Conservation (phyloP, 2,113 vertebrate genomes). For the Charina bottae region DNA sequence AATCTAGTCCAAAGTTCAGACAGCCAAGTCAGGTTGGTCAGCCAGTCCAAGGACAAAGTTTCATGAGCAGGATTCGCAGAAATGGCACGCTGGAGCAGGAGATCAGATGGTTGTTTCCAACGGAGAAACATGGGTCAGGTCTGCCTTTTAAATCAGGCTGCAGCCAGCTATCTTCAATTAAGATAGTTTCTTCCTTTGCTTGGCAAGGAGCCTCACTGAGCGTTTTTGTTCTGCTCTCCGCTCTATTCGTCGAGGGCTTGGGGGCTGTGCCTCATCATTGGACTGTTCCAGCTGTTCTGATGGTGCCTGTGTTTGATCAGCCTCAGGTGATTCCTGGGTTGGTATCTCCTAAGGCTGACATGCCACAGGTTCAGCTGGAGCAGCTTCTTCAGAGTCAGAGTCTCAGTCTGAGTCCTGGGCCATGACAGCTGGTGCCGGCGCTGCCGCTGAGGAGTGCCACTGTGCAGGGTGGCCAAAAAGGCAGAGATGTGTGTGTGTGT, state of each 20-base stretch:
- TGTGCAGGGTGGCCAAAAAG: background rate
- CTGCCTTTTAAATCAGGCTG: background rate
- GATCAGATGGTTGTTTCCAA: background rate
- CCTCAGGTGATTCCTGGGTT: background rate
- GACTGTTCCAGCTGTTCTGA: background rate
- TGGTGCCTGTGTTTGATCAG: background rate
- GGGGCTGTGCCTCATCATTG: too few relatives aligned
- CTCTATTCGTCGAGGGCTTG: background rate
- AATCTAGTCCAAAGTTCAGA: background rate
- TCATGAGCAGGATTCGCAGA: background rate
- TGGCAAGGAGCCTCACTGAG: background rate
- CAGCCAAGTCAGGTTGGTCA: background rate
- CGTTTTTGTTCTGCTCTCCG: background rate
- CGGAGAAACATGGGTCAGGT: background rate
- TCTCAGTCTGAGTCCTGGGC: background rate
- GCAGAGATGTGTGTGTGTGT: too few relatives aligned
- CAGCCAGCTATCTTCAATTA: background rate
- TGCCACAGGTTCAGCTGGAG: background rate
- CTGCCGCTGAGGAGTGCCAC: background rate
- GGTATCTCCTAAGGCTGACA: background rate
- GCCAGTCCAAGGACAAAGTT: background rate
- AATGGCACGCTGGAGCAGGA: background rate
- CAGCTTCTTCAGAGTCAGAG: background rate
- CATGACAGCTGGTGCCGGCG: background rate
- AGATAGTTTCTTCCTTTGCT: background rate